phyloP scores from a whole-genome alignment of 1,140 invertebrate genomes.

The Globodera rostochiensis region DNA sequence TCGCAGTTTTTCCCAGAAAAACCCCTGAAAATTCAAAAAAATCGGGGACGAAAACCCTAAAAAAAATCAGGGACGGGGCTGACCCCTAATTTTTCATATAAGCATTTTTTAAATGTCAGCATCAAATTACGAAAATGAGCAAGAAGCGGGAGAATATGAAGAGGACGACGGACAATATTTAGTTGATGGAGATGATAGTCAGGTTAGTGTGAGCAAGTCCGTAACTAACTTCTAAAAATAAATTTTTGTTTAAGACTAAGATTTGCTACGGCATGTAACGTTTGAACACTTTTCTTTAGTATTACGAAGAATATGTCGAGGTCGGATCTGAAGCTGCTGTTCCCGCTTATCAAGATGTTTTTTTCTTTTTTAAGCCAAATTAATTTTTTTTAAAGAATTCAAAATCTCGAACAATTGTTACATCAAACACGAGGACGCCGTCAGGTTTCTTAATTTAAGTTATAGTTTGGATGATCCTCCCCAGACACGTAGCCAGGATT shows the following conservation, averaged over 20 bases:
- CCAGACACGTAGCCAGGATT: too few species aligned
- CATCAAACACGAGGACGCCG: neutral
- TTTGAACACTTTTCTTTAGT: neutral
- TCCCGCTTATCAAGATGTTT: slow-evolving; percentile 5
- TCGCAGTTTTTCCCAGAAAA: too few species aligned
- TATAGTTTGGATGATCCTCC: neutral
- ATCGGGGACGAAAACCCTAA: too few species aligned
- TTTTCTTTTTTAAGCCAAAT: neutral
- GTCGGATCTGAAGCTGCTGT: neutral
- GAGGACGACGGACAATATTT: slow-evolving; percentile 1
- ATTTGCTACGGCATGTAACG: neutral
- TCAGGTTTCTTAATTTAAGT: neutral
- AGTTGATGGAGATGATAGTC: neutral
- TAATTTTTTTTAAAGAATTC: neutral
- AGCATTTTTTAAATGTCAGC: neutral
- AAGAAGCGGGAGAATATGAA: neutral
- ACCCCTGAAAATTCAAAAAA: too few species aligned
- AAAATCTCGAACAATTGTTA: neutral
- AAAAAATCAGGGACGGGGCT: too few species aligned
- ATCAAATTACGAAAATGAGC: neutral
- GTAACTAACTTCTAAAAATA: neutral
- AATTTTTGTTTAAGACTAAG: neutral
- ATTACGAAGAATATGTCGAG: slow-evolving; percentile 13
- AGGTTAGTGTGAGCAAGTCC: slow-evolving; percentile 1
- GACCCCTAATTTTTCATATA: too few species aligned